Evolutionary conservation across 2,113 vertebrate species (phyloP).

Genomic region (Miniopterus natalensis): DNA sequence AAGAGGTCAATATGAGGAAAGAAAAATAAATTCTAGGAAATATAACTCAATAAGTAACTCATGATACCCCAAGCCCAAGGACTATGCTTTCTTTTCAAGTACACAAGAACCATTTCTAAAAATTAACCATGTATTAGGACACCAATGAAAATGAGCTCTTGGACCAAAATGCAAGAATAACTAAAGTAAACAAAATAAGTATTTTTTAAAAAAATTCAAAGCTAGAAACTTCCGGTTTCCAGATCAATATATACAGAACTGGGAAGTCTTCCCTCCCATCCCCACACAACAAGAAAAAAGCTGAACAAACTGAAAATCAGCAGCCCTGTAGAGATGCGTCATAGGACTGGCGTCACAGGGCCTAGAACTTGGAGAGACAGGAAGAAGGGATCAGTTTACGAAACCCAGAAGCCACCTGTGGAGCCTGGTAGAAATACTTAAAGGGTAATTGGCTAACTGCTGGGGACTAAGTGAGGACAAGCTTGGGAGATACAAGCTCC

Average conservation of each 20-base stretch:
- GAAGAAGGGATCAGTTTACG: background rate
- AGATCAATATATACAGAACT: background rate
- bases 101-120: background rate
- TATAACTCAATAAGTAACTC: background rate
- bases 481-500: background rate
- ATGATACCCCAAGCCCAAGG: background rate
- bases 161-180: background rate
- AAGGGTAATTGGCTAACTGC: background rate
- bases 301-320: background rate
- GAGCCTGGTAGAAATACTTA: background rate
- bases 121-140: background rate
- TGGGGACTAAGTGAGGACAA: background rate
- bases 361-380: background rate
- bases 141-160: background rate
- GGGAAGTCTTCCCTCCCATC: background rate
- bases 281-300: background rate
- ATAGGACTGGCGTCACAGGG: background rate
- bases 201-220: background rate
- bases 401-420: background rate
- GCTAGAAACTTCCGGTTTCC: background rate
- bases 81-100: background rate
- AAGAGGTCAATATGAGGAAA: background rate
- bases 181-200: background rate
- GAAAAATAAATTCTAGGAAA: constrained; percentile 13
- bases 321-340: background rate